phyloP scores from a whole-genome alignment of 2,797 vertebrate genomes.

The Chaetodon trifasciatus region DNA sequence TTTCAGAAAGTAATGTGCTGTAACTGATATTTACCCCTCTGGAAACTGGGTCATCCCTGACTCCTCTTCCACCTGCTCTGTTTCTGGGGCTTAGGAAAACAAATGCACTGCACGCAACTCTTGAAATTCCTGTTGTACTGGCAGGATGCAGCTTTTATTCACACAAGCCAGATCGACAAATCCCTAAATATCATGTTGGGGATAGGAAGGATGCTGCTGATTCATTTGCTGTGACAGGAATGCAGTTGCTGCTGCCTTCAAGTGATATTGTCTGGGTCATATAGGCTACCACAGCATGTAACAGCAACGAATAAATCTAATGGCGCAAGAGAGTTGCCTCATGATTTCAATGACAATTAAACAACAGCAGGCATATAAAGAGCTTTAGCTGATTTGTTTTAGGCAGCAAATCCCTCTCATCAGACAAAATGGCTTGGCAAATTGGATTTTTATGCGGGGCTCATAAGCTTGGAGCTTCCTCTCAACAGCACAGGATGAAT shows the following conservation, averaged over 20 bases:
- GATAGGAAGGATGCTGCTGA: neutral
- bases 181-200: neutral
- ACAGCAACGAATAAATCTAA: conserved; percentile 30
- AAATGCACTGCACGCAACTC: neutral
- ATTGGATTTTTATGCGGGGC: conserved; percentile 76
- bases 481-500: conserved; percentile 30
- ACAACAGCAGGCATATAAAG: conserved; percentile 71
- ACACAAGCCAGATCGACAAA: neutral
- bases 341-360: conserved; percentile 79
- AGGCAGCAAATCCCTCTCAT: conserved; percentile 77
- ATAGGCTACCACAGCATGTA: neutral
- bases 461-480: conserved; percentile 60
- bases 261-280: conserved; percentile 14
- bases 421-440: conserved; percentile 73
- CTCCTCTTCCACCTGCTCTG: conserved; percentile 35
- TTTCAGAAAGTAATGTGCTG: neutral
- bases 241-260: neutral
- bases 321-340: conserved; percentile 57
- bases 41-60: conserved; percentile 38
- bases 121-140: neutral
- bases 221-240: neutral
- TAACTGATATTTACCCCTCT: conserved; percentile 19
- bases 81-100: conserved; percentile 5
- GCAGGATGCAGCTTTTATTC: neutral
- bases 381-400: conserved; percentile 77